phyloP scores from a whole-genome alignment of 2,113 vertebrate genomes.

The Ancistrus triradiatus region DNA sequence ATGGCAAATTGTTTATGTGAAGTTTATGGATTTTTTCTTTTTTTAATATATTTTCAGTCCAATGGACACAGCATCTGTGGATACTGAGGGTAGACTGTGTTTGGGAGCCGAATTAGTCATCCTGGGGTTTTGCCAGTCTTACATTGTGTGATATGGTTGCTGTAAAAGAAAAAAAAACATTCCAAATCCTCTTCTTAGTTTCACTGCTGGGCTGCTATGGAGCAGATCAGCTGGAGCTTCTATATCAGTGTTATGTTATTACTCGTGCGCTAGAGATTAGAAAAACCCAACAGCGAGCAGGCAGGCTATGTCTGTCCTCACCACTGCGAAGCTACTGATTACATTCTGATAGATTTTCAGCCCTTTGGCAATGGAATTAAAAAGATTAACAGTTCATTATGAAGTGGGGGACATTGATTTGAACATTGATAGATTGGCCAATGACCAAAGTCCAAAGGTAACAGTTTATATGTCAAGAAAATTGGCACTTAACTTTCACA shows the following conservation, averaged over 20 bases:
- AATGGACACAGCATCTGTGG: no score
- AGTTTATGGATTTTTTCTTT: no score
- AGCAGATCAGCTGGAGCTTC: not conserved
- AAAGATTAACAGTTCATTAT: slow-evolving; percentile 78
- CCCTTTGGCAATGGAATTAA: slow-evolving; percentile 71
- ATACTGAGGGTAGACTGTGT: no score
- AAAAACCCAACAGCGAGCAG: slow-evolving; percentile 17
- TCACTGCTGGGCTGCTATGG: no score
- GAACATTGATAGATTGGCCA: slow-evolving; percentile 64
- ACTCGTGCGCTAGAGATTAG: not conserved
- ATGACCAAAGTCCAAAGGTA: slow-evolving; percentile 65
- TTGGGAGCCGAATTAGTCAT: no score
- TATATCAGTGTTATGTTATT: not conserved
- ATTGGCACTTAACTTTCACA: slow-evolving; percentile 61
- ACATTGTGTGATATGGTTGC: no score
- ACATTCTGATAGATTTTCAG: slow-evolving; percentile 74
- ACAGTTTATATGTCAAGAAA: slow-evolving; percentile 65
- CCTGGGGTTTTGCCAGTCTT: no score
- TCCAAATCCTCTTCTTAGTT: no score
- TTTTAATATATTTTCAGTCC: no score
- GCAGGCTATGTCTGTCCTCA: slow-evolving; percentile 11
- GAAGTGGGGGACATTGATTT: slow-evolving; percentile 69
- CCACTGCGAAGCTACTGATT: slow-evolving; percentile 60
- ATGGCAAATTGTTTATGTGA: no score
- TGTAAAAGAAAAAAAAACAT: no score